Evolutionary conservation across 2,888 invertebrate species (phyloP), one percentile per base, ranked within the genome.

Genomic region (Callyntrura guangdongensis): DNA sequence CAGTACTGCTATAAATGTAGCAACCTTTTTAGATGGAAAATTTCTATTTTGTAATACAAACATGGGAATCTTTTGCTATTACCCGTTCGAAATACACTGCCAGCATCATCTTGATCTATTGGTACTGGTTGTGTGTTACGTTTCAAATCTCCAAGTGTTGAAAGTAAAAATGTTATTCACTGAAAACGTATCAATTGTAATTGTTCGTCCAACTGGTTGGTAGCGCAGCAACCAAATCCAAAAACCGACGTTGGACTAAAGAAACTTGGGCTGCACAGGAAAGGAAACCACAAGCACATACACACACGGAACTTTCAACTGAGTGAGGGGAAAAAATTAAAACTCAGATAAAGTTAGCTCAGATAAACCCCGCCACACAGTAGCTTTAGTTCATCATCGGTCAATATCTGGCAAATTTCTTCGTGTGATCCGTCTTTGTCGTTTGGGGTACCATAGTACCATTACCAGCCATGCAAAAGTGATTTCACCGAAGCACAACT

Each of bases 11-110:
- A 36, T 36, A 36, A 36, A 36, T 36, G 36, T 36, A 36, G 36
- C 36, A 36, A 12, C n/a, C 53, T 53, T 53, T 64, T 11, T 64
- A 64, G 11, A 64, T 64, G 14, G 14, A 69, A 64, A 64, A 2
- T 11, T 17, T 9, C 12, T n/a, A 53, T 9, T 53, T 3, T 53
- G n/a, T n/a, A 53, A 12, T 36, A 36, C 36, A 36, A 36, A 36
- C 36, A 36, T 36, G 36, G 53, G n/a, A 53, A 11, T 1, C n/a
- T 53, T 53, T 45, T 14, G 36, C n/a, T 9, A 14, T 91, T 92
- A 92, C 92, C 92, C 92, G 87, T 81, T 92, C 92, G 25, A 92
- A 92, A 47, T 92, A 92, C 67, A 92, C 87, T 49, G 92, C 92
- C 53, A 92, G 85, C 92, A 92, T 92, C 92, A 92, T 92, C 74